phyloP scores from a whole-genome alignment of 2,113 vertebrate genomes.

The Xyrauchen texanus region DNA sequence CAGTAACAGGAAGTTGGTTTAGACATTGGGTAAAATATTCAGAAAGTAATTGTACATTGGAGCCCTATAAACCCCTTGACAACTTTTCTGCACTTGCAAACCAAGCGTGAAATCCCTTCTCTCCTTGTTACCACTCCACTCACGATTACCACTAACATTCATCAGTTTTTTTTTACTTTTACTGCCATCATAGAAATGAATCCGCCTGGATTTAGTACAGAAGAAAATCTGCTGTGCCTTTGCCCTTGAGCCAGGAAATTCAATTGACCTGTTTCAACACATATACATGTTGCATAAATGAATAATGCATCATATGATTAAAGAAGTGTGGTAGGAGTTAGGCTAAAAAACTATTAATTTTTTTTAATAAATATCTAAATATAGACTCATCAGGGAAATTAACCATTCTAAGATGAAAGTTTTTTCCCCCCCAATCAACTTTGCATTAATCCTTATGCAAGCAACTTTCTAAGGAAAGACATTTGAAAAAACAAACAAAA shows the following conservation, averaged over 20 bases:
- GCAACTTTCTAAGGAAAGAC: neutral
- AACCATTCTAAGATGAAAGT: slow-evolving; percentile 20
- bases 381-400: slow-evolving; percentile 32
- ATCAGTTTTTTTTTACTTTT: slow-evolving; percentile 56
- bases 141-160: slow-evolving; percentile 42
- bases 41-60: slow-evolving; percentile 40
- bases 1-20: slow-evolving; percentile 23
- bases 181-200: slow-evolving; percentile 34
- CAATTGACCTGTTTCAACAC: slow-evolving; percentile 41
- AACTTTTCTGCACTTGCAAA: slow-evolving; percentile 28
- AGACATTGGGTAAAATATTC: neutral
- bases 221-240: slow-evolving; percentile 28
- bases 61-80: slow-evolving; percentile 27
- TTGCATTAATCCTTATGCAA: slow-evolving; percentile 12
- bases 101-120: slow-evolving; percentile 22
- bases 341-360: too few species aligned
- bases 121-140: slow-evolving; percentile 42
- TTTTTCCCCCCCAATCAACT: neutral
- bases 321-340: neutral
- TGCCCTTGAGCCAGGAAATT: slow-evolving; percentile 47
- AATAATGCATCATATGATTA: slow-evolving; percentile 41
- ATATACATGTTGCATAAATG: slow-evolving; percentile 33
- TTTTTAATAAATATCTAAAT: slow-evolving; percentile 22
- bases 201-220: slow-evolving; percentile 30
- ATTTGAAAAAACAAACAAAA: too few species aligned